phyloP scores from a whole-genome alignment of 1,140 invertebrate species.

The Caenorhabditis briggsae region DNA sequence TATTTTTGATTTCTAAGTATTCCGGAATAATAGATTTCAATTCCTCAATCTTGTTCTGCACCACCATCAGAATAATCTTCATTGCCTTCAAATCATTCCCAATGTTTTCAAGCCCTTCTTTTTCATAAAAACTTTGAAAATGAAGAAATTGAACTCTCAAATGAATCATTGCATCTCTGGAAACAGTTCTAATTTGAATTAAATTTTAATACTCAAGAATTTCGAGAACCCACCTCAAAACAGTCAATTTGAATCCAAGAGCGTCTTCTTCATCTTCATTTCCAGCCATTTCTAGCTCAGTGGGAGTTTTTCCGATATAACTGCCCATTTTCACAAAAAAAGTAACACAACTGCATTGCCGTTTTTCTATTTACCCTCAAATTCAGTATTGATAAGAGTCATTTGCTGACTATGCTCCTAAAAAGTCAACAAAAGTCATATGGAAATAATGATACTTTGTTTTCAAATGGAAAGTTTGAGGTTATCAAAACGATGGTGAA shows the following conservation, averaged over 20 bases:
- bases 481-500: no score
- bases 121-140: slow-evolving; percentile 26
- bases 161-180: slow-evolving; percentile 34
- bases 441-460: background rate
- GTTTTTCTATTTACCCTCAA: background rate
- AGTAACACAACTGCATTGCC: background rate
- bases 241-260: background rate
- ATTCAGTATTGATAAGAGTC: background rate
- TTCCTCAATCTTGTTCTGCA: slow-evolving; percentile 7
- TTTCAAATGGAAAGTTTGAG: no score
- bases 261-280: background rate
- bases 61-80: slow-evolving; percentile 8
- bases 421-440: background rate
- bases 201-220: background rate
- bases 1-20: slow-evolving; percentile 2
- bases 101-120: background rate
- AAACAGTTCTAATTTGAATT: background rate
- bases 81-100: slow-evolving; percentile 29
- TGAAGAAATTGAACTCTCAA: slow-evolving; percentile 26
- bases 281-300: background rate
- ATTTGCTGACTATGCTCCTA: background rate
- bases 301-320: background rate
- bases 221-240: background rate
- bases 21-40: background rate
- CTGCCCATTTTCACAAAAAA: background rate